phyloP scores from a whole-genome alignment of 2,797 vertebrate species.

The Potorous gilbertii region DNA sequence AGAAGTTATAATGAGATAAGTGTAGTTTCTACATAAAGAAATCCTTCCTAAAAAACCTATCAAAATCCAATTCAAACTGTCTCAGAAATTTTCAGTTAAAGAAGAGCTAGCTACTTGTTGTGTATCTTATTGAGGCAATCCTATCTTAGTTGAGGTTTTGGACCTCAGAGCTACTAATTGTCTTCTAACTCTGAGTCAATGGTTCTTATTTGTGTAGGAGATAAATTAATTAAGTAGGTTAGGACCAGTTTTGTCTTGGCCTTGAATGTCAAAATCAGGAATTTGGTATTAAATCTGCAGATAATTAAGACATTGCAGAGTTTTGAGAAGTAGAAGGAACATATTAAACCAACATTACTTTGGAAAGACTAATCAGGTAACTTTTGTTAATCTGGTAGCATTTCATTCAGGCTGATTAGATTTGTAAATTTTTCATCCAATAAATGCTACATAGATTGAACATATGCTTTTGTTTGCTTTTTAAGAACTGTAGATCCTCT shows the following conservation, averaged over 20 bases:
- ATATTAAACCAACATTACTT: neutral
- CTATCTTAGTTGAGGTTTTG: too few relatives aligned
- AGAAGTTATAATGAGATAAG: too few relatives aligned
- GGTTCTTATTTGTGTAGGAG: neutral
- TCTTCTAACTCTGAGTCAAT: neutral
- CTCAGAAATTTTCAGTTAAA: neutral
- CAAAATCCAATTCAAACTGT: neutral
- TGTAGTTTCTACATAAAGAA: too few relatives aligned
- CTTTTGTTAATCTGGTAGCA: neutral
- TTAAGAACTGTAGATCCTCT: neutral
- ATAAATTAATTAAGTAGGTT: neutral
- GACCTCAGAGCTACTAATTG: neutral
- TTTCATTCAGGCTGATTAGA: neutral
- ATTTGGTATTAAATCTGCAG: neutral
- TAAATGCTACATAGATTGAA: neutral
- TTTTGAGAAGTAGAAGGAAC: neutral
- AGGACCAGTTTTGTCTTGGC: neutral
- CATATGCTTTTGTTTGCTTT: neutral
- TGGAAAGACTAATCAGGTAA: neutral
- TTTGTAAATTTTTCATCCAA: neutral
- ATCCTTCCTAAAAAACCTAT: neutral
- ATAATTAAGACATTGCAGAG: neutral
- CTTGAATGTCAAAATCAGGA: neutral
- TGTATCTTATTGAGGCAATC: too few relatives aligned
- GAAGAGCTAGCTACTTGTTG: neutral